Evolutionary conservation across 2,797 vertebrate species (phyloP), one percentile per base, ranked within the genome.

Genomic region (Syngnathus acus): DNA sequence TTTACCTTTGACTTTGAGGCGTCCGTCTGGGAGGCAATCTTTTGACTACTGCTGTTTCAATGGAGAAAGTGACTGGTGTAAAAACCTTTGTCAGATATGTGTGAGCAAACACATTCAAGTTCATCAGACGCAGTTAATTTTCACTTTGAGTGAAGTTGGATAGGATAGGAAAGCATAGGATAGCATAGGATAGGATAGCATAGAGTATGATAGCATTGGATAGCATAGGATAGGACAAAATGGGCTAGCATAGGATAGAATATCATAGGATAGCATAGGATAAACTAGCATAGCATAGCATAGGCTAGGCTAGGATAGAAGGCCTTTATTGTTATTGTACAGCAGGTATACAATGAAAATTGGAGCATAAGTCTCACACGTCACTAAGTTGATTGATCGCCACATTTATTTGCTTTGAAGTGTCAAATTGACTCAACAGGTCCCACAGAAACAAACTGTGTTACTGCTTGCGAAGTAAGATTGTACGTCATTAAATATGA

Each of bases 401-500:
- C 54, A 37, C 14, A 37, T 57, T 37, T 37, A 5, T 14, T 32
- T 57, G 26, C 54, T 57, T 16, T 4, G 23, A 32, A 57, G 50
- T 23, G n/a, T 19, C 9, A 37, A 54, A 65, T n/a, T 40, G 48
- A 65, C 19, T 37, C 64, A 65, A 65, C 64, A 65, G 64, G 50
- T 65, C 38, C 8, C 6, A 23, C 19, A 37, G 59, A 62, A 75
- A 62, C 78, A 87, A 74, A 80, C 82, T 80, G 73, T 74, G 80
- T 70, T 72, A 81, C 69, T 68, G 73, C 68, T 72, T 78, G 71
- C 84, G 73, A 81, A 86, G 80, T 67, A 72, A 73, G 74, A 83
- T 86, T 87, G 75, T 13, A 54, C 60, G 68, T 80, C 79, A 89
- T 84, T 87, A 87, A 83, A 84, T 78, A 86, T 82, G 78, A 86